Evolutionary conservation across 2,113 vertebrate genomes (phyloP).

Genomic region (Gambusia holbrooki): DNA sequence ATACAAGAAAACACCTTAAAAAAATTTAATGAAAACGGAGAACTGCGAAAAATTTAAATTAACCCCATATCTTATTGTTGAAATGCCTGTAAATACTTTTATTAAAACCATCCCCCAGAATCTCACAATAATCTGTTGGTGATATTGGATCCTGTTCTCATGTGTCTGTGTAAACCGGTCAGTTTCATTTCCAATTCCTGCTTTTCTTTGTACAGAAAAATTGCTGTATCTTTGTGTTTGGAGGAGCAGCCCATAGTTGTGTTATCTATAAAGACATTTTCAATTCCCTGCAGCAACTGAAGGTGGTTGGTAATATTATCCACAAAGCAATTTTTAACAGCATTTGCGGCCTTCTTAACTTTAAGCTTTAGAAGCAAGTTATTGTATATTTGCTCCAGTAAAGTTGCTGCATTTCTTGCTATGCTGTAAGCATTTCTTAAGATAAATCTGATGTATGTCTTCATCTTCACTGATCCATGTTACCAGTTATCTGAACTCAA

Average conservation of each 20-base stretch:
- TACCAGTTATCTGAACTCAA: constrained; percentile 21
- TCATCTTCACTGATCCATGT: constrained; percentile 22
- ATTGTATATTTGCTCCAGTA: neutral
- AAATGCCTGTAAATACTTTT: neutral
- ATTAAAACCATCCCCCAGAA: constrained; percentile 1
- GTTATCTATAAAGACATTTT: constrained; percentile 23
- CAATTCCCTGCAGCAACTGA: constrained; percentile 12
- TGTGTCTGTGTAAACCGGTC: neutral
- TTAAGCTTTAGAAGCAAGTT: constrained; percentile 12
- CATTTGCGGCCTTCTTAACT: constrained; percentile 16
- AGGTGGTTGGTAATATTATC: constrained; percentile 21
- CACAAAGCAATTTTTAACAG: constrained; percentile 28
- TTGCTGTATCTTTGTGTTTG: neutral
- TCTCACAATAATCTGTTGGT: constrained; percentile 1
- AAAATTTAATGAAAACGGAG: neutral
- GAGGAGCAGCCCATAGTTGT: constrained; percentile 2
- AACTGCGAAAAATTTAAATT: neutral
- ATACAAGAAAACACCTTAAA: neutral
- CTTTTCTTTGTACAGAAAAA: constrained; percentile 18
- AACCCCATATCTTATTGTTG: neutral
- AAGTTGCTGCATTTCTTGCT: constrained; percentile 1
- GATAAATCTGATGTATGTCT: constrained; percentile 28
- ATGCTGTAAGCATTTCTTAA: constrained; percentile 19
- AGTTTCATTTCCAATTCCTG: constrained; percentile 16
- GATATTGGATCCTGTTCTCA: neutral